Evolutionary conservation across 1,140 invertebrate species (phyloP), one percentile per base, ranked within the genome.

Genomic region (Meloidogyne floridensis): DNA sequence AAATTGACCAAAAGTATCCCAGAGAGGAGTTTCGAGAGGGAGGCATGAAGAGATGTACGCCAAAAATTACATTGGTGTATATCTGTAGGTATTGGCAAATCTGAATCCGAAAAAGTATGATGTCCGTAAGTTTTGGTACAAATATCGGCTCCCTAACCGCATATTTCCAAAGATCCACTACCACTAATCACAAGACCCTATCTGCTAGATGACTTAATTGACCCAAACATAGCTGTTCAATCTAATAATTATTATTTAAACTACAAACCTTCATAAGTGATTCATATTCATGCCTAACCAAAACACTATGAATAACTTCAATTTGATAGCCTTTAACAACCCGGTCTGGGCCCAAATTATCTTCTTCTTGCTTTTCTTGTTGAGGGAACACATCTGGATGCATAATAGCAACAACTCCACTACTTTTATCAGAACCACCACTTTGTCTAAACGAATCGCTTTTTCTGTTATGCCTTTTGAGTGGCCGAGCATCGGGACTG

Each of bases 341-440:
- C 9, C 85, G 70, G 32, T 86, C 86, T 15, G 51, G 42, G 6
- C 53, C 81, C 75, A 86, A 72, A 53, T 85, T 87, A 74, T 86
- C 85, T 59, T 86, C 85, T 72, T 86, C 85, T 43, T 86, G 85
- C 11, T 83, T 79, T 18, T 79, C 65, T 54, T 87, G 82, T 70
- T 86, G 85, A 4, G 86, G 85, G 77, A 75, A 86, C 10, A 86
- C 83, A 81, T 86, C 85, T 3, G 85, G 77, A 56, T 85, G 84
- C 69, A 79, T 69, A 32, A 69, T 11, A 42, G 51, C 2, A 54
- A 20, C 54, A 72, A 11, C 32, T 11, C 65, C 13, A 13, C 20
- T 13, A 18, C 65, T 15, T 71, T 79, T 79, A 47, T 79, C 77
- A 51, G 72, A 47, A 2, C 77, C 77, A 13, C 77, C 77, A 71